These are phyloP conservation scores for Tauraco erythrolophus DNA, from an alignment of 2,113 vertebrate species.

Conservation along the genomic window DNA sequence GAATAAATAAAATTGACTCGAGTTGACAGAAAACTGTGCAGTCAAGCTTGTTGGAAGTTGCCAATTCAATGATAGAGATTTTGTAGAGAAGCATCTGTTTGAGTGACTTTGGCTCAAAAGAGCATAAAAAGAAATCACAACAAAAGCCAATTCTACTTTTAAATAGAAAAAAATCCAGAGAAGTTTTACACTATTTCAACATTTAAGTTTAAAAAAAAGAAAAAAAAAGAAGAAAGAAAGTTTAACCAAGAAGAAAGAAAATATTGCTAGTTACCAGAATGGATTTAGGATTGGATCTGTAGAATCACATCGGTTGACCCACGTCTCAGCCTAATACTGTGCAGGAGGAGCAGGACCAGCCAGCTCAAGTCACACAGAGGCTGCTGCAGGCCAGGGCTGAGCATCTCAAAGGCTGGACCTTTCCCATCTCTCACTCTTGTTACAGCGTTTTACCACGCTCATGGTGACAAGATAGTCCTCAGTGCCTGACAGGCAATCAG, in stretches of 20 bases:
- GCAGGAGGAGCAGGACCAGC: background rate
- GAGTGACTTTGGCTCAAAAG: background rate
- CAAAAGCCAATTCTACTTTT: background rate
- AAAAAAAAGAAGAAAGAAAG: no score
- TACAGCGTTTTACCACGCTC: background rate
- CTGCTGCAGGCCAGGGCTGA: background rate
- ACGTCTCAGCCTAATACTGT: background rate
- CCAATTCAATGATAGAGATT: background rate
- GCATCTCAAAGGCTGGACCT: background rate
- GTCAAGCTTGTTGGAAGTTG: background rate
- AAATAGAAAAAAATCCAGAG: background rate
- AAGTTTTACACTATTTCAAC: background rate
- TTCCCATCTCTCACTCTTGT: background rate
- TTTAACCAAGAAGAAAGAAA: background rate
- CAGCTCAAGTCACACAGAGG: background rate
- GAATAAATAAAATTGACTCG: constrained; percentile 48
- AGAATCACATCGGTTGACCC: background rate
- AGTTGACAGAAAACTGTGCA: background rate
- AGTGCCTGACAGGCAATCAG: background rate
- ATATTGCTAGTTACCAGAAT: background rate
- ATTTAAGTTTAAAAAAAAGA: background rate
- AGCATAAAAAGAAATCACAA: background rate
- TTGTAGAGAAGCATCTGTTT: background rate
- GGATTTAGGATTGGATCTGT: background rate
- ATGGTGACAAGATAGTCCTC: background rate